Percentiles rank a stretch among this genome's conserved stretches.
phyloP scores from a whole-genome alignment of 64 coral and sea anemone genomes.

The Pocillopora damicornis region DNA sequence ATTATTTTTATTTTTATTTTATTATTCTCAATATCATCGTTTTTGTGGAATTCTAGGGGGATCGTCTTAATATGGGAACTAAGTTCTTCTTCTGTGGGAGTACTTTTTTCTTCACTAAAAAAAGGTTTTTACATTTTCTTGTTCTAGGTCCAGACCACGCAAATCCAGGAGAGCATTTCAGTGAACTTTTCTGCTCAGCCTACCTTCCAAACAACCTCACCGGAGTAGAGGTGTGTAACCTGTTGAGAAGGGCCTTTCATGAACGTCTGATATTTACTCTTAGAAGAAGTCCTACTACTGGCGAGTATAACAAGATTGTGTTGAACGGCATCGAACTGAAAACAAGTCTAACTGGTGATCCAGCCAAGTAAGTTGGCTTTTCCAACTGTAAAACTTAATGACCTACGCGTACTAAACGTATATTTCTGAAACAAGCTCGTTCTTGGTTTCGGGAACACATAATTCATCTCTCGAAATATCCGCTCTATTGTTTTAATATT shows the following conservation, averaged over 20 bases:
- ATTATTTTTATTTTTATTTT: no score
- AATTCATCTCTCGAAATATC: neutral
- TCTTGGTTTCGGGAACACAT: neutral
- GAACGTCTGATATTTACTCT: neutral
- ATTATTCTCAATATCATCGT: no score
- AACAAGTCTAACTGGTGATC: neutral
- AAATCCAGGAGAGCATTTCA: slow-evolving; percentile 11
- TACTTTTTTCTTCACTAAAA: no score
- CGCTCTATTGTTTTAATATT: neutral
- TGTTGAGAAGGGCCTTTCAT: neutral
- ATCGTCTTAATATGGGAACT: no score
- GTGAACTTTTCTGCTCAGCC: neutral
- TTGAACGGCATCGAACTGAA: neutral
- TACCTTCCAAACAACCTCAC: neutral
- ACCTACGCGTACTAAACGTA: no score
- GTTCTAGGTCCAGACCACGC: neutral
- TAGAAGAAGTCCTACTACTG: neutral
- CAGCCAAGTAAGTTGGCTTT: neutral
- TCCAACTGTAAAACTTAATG: neutral
- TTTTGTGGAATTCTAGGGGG: no score
- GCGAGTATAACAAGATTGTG: neutral
- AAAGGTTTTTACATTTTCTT: neutral
- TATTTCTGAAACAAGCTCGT: neutral
- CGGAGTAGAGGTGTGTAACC: neutral
- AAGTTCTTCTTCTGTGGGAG: no score